Base-by-base conservation (phyloP, 1,140 invertebrate species). In the Drosophila takahashii region DNA sequence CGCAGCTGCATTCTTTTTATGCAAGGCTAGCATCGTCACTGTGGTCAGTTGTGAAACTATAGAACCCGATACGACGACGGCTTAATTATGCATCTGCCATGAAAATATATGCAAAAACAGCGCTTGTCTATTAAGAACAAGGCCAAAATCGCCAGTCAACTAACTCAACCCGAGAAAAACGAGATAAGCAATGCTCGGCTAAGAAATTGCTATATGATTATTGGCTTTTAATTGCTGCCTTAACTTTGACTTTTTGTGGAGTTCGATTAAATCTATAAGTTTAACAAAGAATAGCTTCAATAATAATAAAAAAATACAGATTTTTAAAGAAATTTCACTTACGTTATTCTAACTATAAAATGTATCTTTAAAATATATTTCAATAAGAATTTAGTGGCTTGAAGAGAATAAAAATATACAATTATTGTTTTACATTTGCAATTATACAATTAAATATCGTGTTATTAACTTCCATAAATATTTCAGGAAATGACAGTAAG, bases 71-170 rank as follows among this genome's bases (percentile, higher is more conserved):
- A 86, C 64, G 58, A 59, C 34, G 47, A 64, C 45, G 67, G 54
- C 67, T 86, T 71, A 85, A 85, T 81, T 81, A 69, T 75, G 53
- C 60, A 60, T 85, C 54, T 66, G 60, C 76, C 51, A 48, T 64
- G 57, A 50, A 51, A 75, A 76, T 53, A 27, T 69, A 80, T 86
- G 77, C 81, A 85, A 85, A 79, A 84, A 70, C 62, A 52, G 13
- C 59, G 56, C 52, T 75, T 62, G 60, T 67, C 81, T 81, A 86
- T 86, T 86, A 86, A 87, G 81, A 86, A 86, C 81, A 71, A 86
- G 81, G 81, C 83, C 73, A 87, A 69, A 83, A 52, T 74, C 64
- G 54, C 66, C 56, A 50, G 51, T 58, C 44, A 15, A 48, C 39
- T 59, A 70, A 36, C 27, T 37, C 41, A 45, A 8, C 51, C 34